Evolutionary conservation across 2,113 vertebrate species (phyloP).

Genomic region (Hiodon alosoides): DNA sequence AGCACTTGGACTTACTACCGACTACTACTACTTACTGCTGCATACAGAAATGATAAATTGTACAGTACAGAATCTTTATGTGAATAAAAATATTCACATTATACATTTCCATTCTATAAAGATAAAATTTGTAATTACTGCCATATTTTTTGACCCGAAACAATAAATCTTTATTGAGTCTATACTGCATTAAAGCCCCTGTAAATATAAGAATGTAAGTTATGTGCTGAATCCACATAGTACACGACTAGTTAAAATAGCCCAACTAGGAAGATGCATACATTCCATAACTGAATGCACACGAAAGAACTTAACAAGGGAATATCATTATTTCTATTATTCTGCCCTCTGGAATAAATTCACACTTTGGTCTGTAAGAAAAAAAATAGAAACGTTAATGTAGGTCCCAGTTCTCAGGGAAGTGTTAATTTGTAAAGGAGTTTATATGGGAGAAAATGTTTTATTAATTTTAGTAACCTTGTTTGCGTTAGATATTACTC

Average conservation of each 20-base stretch:
- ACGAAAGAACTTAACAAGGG: conserved; percentile 43
- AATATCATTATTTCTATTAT: conserved; percentile 50
- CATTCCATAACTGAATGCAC: conserved; percentile 53
- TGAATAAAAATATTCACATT: no score
- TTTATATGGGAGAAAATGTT: conserved; percentile 28
- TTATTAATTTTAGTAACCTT: conserved; percentile 46
- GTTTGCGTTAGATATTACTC: conserved; percentile 27
- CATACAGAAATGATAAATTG: no score
- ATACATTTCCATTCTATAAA: no score
- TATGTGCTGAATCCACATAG: no score
- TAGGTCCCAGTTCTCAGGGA: conserved; percentile 41
- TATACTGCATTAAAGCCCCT: no score
- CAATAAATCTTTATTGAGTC: no score
- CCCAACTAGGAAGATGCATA: conserved; percentile 22
- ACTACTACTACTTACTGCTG: no score
- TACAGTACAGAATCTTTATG: no score
- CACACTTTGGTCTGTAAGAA: conserved; percentile 54
- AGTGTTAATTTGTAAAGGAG: conserved; percentile 62
- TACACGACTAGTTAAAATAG: conserved; percentile 25
- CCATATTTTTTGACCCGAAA: no score
- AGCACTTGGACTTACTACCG: no score
- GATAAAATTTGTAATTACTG: no score
- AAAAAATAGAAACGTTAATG: conserved; percentile 50
- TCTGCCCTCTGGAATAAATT: conserved; percentile 58
- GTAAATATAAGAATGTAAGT: no score